Base-by-base conservation (phyloP, 1,140 invertebrate species). In the Sesamia nonagrioides region DNA sequence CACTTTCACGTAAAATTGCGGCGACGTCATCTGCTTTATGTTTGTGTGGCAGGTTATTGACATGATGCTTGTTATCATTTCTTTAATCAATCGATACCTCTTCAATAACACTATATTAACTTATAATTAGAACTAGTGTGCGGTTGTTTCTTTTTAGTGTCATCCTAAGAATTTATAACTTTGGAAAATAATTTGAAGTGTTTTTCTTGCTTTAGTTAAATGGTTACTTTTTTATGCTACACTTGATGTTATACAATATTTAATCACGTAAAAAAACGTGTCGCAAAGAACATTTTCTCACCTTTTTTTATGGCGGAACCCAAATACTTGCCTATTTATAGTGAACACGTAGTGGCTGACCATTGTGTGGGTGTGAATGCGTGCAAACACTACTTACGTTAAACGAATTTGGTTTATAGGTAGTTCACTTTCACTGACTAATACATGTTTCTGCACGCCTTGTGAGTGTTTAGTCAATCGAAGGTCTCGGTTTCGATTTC, bases 381-480 rank as follows among this genome's bases (percentile, higher is more conserved):
- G 56, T 61, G 42, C 56, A 75, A 71, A 71, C 54, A 61, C 72
- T 48, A 69, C 37, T 66, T 73, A 35, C 52, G 56, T 35, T 75
- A 61, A 75, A 60, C 72, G 56, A 75, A 61, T 75, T 75, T 21
- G 72, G 56, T 48, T 75, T 27, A 27, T 27, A n/a, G n/a, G 72
- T 50, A 69, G 66, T 61, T 61, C 72, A 75, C 72, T 75, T 75
- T 75, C 72, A 75, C 72, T 75, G 58, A 75, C 72, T 61, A 61
- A 75, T 75, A 75, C 72, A 75, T 61, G 72, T 61, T 60, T 75
- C 56, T 35, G 68, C 50, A 61, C 42, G 72, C 56, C 72, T 75
- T 48, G 56, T 66, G 42, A 37, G 61, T 66, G 61, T 66, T 66
- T 73, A 60, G 56, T 60, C 13, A 45, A 71, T 15, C 56, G 72